phyloP scores from a whole-genome alignment of 2,797 vertebrate genomes.

The Notoglanidium macrostoma region DNA sequence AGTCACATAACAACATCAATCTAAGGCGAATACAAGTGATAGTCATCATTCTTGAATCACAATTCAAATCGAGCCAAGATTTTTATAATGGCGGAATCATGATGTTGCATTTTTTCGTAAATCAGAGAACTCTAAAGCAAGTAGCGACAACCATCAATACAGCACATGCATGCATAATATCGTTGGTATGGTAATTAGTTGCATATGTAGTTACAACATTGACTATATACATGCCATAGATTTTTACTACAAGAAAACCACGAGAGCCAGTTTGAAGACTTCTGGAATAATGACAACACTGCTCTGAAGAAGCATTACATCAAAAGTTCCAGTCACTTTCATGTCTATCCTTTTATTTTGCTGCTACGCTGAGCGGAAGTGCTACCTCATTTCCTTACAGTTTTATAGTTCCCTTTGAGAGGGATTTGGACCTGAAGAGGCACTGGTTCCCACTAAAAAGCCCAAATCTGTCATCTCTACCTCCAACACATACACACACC shows the following conservation, averaged over 20 bases:
- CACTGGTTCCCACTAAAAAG: conserved; percentile 54
- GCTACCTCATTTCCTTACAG: conserved; percentile 41
- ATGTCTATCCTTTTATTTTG: background rate
- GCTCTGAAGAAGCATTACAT: conserved; percentile 21
- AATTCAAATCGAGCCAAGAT: background rate
- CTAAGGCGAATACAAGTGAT: background rate
- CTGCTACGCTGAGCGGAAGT: conserved; percentile 25
- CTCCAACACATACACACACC: conserved; percentile 59
- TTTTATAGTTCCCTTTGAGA: conserved; percentile 42
- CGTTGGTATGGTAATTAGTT: background rate
- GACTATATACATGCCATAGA: background rate
- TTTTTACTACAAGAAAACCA: background rate
- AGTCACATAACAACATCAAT: background rate
- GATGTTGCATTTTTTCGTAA: conserved; percentile 6
- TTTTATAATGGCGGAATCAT: background rate
- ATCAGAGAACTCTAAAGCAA: background rate
- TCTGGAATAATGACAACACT: background rate
- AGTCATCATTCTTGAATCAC: background rate
- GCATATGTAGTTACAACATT: background rate
- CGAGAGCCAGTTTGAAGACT: background rate
- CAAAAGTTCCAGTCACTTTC: conserved; percentile 13
- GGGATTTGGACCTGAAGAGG: conserved; percentile 50
- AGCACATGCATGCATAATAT: background rate
- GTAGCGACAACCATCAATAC: background rate
- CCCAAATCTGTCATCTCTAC: conserved; percentile 62